Evolutionary conservation across 2,888 invertebrate species (phyloP), one percentile per base, ranked within the genome.

Genomic region (Drosophila aldrichi): DNA sequence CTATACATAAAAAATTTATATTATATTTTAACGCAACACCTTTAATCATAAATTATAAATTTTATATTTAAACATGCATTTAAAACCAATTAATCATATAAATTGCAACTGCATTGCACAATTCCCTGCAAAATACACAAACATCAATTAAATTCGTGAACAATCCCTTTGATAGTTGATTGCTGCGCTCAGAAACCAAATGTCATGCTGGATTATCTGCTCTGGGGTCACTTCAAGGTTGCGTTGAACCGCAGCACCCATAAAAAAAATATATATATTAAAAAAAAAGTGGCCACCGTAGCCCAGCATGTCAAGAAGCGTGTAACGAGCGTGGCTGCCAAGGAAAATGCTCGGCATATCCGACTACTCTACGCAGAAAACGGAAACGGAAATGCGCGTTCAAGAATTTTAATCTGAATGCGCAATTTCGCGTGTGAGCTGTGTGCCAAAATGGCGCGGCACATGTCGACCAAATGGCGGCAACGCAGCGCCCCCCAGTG

Each of bases 351-450:
- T 61, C 62, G 67, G 66, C 77, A 83, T 77, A 79, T 88, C 65
- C 74, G 66, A 74, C 78, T 71, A 74, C 74, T 74, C 60, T 59
- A 56, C 70, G 54, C 60, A 49, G 64, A 65, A 63, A 74, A 71
- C 74, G 88, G 80, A 85, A 86, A 77, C 85, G 85, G 85, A 86
- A 89, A 89, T 88, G 85, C 88, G 88, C 86, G 81, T 85, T 82
- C 82, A 89, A 88, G 88, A 88, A 82, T 86, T 88, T 89, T 88
- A 86, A 89, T 86, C 86, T 86, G 86, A 82, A 89, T 85, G 86
- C 88, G 88, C 82, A 84, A 84, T 84, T 84, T 89, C 62, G 89
- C 88, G 88, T 89, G 76, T 89, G 89, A 87, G 88, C 81, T 89
- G 77, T 81, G 67, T 79, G 83, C 83, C 86, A 86, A 90, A 90